These are phyloP conservation scores for Dryadula phaetusa DNA, from an alignment of 2,888 invertebrate genomes.

Conservation along the genomic window DNA sequence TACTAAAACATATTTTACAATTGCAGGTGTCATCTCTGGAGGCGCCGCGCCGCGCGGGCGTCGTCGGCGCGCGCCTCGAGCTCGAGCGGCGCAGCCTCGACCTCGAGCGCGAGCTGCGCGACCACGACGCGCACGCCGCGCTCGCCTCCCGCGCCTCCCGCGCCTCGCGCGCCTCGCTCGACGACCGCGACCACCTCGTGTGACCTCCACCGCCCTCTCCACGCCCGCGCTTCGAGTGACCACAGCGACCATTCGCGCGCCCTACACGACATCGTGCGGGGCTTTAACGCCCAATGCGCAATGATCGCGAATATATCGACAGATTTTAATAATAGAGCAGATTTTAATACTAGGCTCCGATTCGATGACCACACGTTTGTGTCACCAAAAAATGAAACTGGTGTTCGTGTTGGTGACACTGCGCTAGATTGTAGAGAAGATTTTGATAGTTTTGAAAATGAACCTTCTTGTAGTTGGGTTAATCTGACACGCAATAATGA, in stretches of 20 bases:
- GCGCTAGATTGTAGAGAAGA: neutral
- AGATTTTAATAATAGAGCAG: neutral
- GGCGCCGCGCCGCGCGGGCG: constrained; percentile 55
- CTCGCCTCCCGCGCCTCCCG: constrained; percentile 75
- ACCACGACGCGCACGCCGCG: constrained; percentile 74
- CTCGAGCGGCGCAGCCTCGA: constrained; percentile 80
- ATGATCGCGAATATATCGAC: constrained; percentile 13
- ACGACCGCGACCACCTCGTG: constrained; percentile 78
- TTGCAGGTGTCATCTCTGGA: constrained; percentile 77
- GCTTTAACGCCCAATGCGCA: constrained; percentile 10
- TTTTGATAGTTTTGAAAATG: neutral
- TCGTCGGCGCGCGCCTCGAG: constrained; percentile 66
- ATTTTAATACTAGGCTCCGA: too few species aligned
- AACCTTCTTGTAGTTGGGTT: constrained; percentile 12
- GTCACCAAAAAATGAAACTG: neutral
- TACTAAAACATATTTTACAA: neutral
- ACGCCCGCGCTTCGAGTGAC: too few species aligned
- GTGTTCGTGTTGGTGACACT: neutral
- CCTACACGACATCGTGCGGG: constrained; percentile 1
- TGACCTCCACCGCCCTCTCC: constrained; percentile 55
- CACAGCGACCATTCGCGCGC: neutral
- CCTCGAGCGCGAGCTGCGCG: constrained; percentile 79
- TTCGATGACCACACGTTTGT: neutral
- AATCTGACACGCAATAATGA: neutral
- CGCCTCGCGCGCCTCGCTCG: constrained; percentile 76